Evolutionary conservation across 2,797 vertebrate genomes (phyloP).

Genomic region (Astyanax mexicanus): DNA sequence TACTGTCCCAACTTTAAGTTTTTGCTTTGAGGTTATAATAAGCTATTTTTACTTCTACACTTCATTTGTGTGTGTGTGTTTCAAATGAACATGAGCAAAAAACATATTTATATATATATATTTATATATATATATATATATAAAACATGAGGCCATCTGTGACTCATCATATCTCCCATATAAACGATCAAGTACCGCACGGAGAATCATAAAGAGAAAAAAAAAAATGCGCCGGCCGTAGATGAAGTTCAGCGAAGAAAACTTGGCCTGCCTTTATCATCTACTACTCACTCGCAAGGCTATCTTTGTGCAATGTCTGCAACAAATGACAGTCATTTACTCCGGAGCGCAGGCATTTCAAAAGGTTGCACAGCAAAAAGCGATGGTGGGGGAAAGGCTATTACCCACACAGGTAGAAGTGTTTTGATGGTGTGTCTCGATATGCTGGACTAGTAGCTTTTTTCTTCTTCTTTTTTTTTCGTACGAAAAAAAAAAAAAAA

Average conservation of each 20-base stretch:
- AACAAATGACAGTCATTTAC: constrained; percentile 69
- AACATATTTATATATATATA: no score
- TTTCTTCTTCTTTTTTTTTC: constrained; percentile 14
- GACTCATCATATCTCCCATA: neutral
- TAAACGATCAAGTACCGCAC: constrained; percentile 12
- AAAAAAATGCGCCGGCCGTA: constrained; percentile 28
- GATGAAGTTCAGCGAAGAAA: constrained; percentile 52
- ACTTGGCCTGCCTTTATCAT: constrained; percentile 45
- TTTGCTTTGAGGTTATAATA: no score
- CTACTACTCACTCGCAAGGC: constrained; percentile 44
- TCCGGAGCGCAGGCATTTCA: constrained; percentile 61
- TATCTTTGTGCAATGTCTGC: constrained; percentile 58
- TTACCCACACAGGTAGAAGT: constrained; percentile 68
- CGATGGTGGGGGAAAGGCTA: constrained; percentile 43
- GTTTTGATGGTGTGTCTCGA: constrained; percentile 68
- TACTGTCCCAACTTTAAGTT: no score
- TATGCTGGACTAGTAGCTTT: constrained; percentile 70
- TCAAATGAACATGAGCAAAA: no score
- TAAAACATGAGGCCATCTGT: no score
- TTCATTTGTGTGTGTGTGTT: no score
- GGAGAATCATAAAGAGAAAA: constrained; percentile 30
- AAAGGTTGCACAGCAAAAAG: constrained; percentile 65
- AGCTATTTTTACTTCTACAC: no score
- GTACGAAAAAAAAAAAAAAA: constrained; percentile 60
- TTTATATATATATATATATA: no score